Base-by-base conservation (phyloP, 2,797 vertebrate species). In the Chromobotia macracanthus region DNA sequence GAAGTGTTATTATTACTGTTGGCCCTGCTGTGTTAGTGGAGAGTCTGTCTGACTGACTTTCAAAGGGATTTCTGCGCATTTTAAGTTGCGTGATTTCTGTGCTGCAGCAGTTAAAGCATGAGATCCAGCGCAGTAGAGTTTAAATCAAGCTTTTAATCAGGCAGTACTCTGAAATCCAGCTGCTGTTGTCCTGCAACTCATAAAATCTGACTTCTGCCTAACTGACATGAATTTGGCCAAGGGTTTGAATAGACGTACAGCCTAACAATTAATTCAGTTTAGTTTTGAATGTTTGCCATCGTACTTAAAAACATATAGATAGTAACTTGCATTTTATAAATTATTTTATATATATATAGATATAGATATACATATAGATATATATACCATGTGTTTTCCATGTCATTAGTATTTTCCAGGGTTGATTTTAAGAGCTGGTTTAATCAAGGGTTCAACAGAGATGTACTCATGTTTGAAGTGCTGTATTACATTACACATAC, bases 391-490 rank as follows among this genome's bases (percentile, higher is more conserved):
- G n/a, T n/a, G n/a, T n/a, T n/a, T n/a, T n/a, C n/a, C n/a, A n/a
- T n/a, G 60, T 73, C 64, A 56, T 28, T 72, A 44, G 19, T 76
- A 60, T 79, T 69, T 70, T 80, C 25, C 18, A 16, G 12, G 31
- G 58, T 51, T 69, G 38, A 23, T 55, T 72, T 71, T 48, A 56
- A 72, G 38, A 25, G 61, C 21, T 4, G 23, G 38, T 70, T 80
- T 65, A 75, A 55, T 75, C 63, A 71, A 31, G 44, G 56, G 53
- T 67, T 51, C 61, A 82, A 77, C 65, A 72, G 23, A 58, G 56
- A 65, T 3, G 19, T 65, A 75, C 70, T 64, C 63, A 72, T 79
- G 19, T 82, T 78, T 50, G 72, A 69, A 79, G 61, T 25, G 7
- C 58, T 46, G 28, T 70, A 71, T 75, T 82, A 79, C 64, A 68